A percentile compares a stretch with the other conserved stretches of the same genome.
phyloP scores from a whole-genome alignment of 2,797 vertebrate genomes.

The Liasis olivaceus region DNA sequence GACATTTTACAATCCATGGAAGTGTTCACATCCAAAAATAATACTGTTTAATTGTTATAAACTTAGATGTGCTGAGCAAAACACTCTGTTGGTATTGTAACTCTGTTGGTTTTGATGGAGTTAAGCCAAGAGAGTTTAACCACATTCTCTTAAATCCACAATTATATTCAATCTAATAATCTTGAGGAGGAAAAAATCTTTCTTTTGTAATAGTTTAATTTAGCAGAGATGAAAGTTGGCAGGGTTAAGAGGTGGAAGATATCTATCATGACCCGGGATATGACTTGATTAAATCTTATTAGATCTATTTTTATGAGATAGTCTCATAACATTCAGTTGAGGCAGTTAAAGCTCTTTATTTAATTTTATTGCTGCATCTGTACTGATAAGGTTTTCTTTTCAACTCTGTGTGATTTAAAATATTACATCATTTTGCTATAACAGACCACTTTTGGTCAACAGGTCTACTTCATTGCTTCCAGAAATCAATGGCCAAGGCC shows the following conservation, averaged over 20 bases:
- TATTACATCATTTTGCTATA: slow-evolving; percentile 2
- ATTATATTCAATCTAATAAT: neutral
- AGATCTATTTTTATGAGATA: neutral
- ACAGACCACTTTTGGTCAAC: neutral
- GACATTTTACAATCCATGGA: slow-evolving; percentile 36
- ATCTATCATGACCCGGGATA: neutral
- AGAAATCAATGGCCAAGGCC: neutral
- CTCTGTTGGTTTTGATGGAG: neutral
- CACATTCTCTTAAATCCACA: slow-evolving; percentile 22
- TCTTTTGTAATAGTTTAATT: slow-evolving; percentile 29
- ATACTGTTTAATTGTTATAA: slow-evolving; percentile 25
- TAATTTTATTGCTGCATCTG: neutral
- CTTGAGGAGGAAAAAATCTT: neutral
- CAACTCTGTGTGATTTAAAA: neutral
- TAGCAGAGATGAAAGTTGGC: neutral
- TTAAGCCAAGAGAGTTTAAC: slow-evolving; percentile 23
- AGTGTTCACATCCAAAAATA: slow-evolving; percentile 30
- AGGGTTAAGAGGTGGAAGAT: neutral
- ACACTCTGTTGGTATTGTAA: slow-evolving; percentile 2
- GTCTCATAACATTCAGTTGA: slow-evolving; percentile 21
- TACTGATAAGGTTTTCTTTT: neutral
- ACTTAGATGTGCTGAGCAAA: slow-evolving; percentile 9
- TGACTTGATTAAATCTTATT: slow-evolving; percentile 10
- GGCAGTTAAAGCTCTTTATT: neutral
- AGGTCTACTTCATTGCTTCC: neutral